Evolutionary conservation across 1,140 invertebrate genomes (phyloP).

Genomic region (Eriosoma lanigerum): DNA sequence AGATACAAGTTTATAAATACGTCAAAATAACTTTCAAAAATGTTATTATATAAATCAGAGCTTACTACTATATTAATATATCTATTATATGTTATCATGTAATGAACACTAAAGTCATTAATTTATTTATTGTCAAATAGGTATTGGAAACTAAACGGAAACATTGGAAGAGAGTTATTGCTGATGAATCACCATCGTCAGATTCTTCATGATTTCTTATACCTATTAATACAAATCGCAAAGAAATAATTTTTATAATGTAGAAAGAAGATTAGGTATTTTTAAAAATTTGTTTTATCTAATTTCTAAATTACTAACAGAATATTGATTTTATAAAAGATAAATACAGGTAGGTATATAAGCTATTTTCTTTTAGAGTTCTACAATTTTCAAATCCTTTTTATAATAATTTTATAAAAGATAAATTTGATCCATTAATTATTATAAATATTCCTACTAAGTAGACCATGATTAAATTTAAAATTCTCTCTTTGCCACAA

Average conservation of each 20-base stretch:
- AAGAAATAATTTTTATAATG: not conserved
- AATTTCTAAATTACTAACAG: too few relatives aligned
- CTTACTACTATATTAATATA: not conserved
- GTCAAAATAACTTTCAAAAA: not conserved
- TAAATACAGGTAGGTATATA: too few relatives aligned
- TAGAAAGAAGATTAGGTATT: not conserved
- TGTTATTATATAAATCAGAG: not conserved
- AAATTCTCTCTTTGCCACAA: too few relatives aligned
- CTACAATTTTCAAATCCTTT: too few relatives aligned
- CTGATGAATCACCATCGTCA: constrained; percentile 40
- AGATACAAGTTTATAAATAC: not conserved
- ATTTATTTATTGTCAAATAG: not conserved
- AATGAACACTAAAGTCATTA: not conserved
- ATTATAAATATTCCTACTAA: too few relatives aligned
- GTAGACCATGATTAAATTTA: too few relatives aligned
- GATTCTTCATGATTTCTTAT: constrained; percentile 33
- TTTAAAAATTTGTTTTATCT: not conserved
- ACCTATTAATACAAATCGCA: too few relatives aligned
- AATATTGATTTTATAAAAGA: too few relatives aligned
- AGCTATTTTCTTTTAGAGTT: too few relatives aligned
- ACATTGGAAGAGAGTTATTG: constrained; percentile 46
- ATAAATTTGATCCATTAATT: too few relatives aligned
- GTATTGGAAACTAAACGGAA: constrained; percentile 42
- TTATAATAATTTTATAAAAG: too few relatives aligned
- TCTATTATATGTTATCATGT: not conserved